Evolutionary conservation across 35 echinoderm and acorn worm genomes (phyloP).

Genomic region (Ophiothrix spiculata): DNA sequence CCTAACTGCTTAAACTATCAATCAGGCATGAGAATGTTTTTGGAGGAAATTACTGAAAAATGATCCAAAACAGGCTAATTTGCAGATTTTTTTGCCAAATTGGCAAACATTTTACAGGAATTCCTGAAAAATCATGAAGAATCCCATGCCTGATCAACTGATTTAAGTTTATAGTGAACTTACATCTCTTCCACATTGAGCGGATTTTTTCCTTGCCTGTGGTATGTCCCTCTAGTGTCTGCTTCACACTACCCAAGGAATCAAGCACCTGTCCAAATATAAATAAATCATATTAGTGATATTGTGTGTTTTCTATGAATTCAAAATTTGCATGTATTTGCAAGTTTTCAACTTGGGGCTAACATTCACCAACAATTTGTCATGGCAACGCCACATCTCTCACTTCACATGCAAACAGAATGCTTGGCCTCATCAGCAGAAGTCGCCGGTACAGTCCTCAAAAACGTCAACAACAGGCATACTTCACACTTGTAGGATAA

Average conservation of each 20-base stretch:
- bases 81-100: background rate
- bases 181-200: constrained; percentile 88
- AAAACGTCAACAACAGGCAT: no score
- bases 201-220: constrained; percentile 72
- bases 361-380: background rate
- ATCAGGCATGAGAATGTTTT: background rate
- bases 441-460: no score
- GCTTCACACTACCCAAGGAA: constrained; percentile 41
- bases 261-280: constrained; percentile 45
- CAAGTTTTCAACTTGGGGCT: background rate
- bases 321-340: background rate
- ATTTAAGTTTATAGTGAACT: background rate
- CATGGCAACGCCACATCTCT: background rate
- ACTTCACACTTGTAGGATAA: no score
- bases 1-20: no score
- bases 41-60: background rate
- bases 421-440: no score
- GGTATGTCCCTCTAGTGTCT: constrained; percentile 41
- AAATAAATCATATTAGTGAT: background rate
- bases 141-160: background rate
- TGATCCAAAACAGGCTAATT: background rate
- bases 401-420: background rate
- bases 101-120: background rate
- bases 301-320: background rate
- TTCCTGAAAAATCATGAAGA: background rate